Evolutionary conservation across 2,888 invertebrate species (phyloP).

Genomic region (Thysanoteuthis rhombus): DNA sequence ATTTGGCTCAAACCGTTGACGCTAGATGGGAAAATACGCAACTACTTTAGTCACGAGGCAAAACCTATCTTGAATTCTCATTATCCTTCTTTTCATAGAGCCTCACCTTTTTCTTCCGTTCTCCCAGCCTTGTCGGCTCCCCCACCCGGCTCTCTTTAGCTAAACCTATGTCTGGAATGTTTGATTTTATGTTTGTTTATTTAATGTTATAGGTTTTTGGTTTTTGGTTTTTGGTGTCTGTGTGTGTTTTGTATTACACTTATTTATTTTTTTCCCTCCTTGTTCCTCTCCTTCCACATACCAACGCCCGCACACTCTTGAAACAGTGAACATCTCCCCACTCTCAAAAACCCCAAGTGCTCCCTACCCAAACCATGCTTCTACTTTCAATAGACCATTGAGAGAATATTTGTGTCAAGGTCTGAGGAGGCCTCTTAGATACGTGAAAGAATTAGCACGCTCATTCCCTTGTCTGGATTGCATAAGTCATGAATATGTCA

Average conservation of each 20-base stretch:
- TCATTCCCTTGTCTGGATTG: background rate
- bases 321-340: background rate
- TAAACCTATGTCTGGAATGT: background rate
- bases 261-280: background rate
- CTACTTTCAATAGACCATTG: conserved; percentile 12
- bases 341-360: background rate
- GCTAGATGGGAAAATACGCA: background rate
- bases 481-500: background rate
- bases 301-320: too few species aligned
- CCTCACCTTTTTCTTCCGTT: background rate
- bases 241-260: background rate
- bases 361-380: background rate
- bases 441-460: background rate
- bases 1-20: background rate
- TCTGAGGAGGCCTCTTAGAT: background rate
- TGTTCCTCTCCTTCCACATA: background rate
- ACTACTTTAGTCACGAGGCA: too few species aligned
- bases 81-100: background rate
- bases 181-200: background rate
- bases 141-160: background rate
- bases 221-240: background rate
- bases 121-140: background rate
- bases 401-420: background rate
- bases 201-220: background rate
- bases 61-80: background rate